Conservation (phyloP, 2,113 vertebrate genomes). For the Melanerpes formicivorus region DNA sequence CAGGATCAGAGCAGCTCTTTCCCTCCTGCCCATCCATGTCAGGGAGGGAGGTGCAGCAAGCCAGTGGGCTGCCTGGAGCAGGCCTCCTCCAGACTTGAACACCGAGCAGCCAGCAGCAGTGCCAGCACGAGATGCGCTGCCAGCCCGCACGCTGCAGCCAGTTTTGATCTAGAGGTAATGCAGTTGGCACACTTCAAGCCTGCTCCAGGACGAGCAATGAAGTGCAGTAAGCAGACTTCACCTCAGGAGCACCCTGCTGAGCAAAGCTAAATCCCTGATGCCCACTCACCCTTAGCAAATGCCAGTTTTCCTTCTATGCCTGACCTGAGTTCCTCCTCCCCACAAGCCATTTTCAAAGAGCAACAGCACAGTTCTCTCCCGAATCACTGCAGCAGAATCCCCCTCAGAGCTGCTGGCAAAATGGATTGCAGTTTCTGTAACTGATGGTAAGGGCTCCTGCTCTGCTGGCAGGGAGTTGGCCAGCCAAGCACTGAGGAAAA, state of each 20-base stretch:
- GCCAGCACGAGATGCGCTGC: not conserved
- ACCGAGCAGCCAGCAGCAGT: not conserved
- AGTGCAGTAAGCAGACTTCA: not conserved
- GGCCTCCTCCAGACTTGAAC: not conserved
- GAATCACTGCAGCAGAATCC: not conserved
- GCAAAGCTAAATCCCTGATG: not conserved
- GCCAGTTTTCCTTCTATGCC: fast-evolving
- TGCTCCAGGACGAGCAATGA: not conserved
- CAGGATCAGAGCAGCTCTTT: not conserved
- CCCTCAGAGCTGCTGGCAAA: not conserved
- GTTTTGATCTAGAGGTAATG: not conserved
- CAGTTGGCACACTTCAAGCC: not conserved
- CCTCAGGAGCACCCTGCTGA: not conserved
- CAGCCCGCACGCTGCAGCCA: not conserved
- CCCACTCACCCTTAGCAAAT: fast-evolving
- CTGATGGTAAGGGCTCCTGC: not conserved
- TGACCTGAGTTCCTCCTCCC: not conserved
- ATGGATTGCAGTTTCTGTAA: not conserved
- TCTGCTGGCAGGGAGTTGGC: not conserved
- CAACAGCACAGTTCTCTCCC: not conserved
- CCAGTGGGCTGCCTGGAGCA: not conserved
- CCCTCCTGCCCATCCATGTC: not conserved
- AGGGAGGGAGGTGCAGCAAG: too few species aligned
- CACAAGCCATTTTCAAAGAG: not conserved
- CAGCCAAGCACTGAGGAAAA: not conserved